Evolutionary conservation across 2,888 invertebrate genomes (phyloP).

Genomic region (Onchidella celtica): DNA sequence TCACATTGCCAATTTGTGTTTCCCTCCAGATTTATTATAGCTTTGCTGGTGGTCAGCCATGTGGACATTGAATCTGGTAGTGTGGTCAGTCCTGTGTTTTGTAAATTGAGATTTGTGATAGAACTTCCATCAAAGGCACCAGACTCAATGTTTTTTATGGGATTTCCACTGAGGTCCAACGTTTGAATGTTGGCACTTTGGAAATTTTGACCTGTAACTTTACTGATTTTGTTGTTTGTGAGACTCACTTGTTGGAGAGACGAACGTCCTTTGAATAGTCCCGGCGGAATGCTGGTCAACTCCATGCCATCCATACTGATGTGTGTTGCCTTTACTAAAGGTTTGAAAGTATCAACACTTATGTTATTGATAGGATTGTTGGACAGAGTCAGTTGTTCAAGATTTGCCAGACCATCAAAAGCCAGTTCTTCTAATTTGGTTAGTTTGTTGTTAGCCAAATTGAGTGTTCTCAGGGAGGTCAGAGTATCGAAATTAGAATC

Average conservation of each 20-base stretch:
- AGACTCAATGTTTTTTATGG: conserved; percentile 46
- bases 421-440: background rate
- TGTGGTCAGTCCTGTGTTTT: conserved; percentile 56
- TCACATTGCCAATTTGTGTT: conserved; percentile 60
- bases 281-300: background rate
- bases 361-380: conserved; percentile 13
- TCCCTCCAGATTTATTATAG: background rate
- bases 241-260: conserved; percentile 46
- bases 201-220: background rate
- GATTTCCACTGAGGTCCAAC: conserved; percentile 15
- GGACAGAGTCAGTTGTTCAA: conserved; percentile 45
- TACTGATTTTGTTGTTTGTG: background rate
- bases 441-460: background rate
- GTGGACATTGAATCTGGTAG: conserved; percentile 56
- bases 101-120: conserved; percentile 57
- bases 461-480: background rate
- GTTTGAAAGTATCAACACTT: conserved; percentile 1
- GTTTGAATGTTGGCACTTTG: background rate
- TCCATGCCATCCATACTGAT: background rate
- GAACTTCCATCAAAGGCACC: conserved; percentile 58
- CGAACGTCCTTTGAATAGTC: conserved; percentile 37
- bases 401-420: conserved; percentile 7
- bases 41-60: conserved; percentile 42
- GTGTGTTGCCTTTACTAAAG: background rate
- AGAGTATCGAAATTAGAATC: background rate